Evolutionary conservation across 2,113 vertebrate genomes (phyloP).

Genomic region (Ibidorhyncha struthersii): DNA sequence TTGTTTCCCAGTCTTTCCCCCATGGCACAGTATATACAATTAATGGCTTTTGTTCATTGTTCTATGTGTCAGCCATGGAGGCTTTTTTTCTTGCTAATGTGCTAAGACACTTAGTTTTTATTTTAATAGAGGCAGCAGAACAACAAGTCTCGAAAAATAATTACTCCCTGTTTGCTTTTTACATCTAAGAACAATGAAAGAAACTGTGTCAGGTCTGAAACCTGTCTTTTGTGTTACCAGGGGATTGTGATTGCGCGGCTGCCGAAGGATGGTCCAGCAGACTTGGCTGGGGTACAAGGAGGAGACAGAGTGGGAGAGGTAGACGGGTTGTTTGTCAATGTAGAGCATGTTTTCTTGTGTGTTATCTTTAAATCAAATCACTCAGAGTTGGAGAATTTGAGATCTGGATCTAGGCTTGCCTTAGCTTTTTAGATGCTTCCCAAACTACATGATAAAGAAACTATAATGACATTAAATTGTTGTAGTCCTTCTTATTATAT

Average conservation of each 20-base stretch:
- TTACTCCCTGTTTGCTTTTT: neutral
- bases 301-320: slow-evolving; percentile 79
- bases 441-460: neutral
- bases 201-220: neutral
- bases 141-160: slow-evolving; percentile 30
- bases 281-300: slow-evolving; percentile 75
- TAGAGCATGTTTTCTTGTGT: neutral
- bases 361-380: neutral
- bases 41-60: neutral
- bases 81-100: neutral
- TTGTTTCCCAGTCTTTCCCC: neutral
- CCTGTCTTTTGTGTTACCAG: slow-evolving; percentile 60
- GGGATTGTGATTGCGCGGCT: slow-evolving; percentile 77
- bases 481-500: neutral
- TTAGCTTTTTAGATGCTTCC: neutral
- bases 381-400: neutral
- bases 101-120: neutral
- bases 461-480: neutral
- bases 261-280: slow-evolving; percentile 72
- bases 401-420: neutral
- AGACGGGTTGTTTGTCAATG: neutral
- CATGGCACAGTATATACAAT: neutral
- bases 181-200: neutral
- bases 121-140: slow-evolving; percentile 11
- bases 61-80: neutral